Conservation (phyloP, 2,797 vertebrate species). For the Anas capensis region DNA sequence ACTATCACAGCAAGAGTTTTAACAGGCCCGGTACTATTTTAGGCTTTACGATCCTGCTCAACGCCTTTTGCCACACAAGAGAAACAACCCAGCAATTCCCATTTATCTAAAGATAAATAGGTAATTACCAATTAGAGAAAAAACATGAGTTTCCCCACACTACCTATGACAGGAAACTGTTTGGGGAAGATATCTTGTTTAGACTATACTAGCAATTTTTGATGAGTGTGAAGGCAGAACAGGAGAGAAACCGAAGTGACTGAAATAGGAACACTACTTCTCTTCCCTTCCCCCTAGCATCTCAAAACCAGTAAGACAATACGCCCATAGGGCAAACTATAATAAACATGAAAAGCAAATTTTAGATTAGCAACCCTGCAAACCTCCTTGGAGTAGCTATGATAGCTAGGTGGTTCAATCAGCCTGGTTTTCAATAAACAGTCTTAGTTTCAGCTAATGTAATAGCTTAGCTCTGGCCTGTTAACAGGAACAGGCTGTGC, state of each 20-base stretch:
- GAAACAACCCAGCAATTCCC: not conserved
- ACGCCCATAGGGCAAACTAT: rapidly evolving
- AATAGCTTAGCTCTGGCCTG: not conserved
- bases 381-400: not conserved
- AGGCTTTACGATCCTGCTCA: not conserved
- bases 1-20: not conserved
- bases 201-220: not conserved
- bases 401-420: rapidly evolving
- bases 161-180: not conserved
- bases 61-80: not conserved
- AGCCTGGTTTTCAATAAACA: not conserved
- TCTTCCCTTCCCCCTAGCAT: not conserved
- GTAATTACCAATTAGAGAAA: not conserved
- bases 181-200: not conserved
- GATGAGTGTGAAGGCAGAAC: not conserved
- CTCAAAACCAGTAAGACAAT: not conserved
- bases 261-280: not conserved
- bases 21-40: not conserved
- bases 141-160: not conserved
- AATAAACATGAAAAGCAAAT: not conserved
- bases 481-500: not conserved
- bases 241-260: not conserved
- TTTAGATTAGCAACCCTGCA: not conserved
- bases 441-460: not conserved
- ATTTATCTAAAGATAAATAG: not conserved